Evolutionary conservation across 2,797 vertebrate species (phyloP).

Genomic region (Tenualosa thibaudeaui): DNA sequence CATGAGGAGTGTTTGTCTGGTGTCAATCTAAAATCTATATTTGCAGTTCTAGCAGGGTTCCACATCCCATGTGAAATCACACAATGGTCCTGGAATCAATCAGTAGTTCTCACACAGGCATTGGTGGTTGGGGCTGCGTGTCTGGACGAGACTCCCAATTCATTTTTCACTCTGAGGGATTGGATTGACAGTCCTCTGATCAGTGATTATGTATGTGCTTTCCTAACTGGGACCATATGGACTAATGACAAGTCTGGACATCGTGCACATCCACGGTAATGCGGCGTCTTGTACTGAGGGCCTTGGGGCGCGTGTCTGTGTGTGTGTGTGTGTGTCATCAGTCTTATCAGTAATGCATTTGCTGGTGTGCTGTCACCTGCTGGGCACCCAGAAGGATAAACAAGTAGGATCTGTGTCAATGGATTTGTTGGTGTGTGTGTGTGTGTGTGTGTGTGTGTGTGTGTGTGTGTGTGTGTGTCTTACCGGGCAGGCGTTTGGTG

Average conservation of each 20-base stretch:
- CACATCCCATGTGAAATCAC: too few relatives aligned
- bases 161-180: background rate
- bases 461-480: constrained; percentile 31
- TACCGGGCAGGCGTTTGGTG: constrained; percentile 88
- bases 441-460: background rate
- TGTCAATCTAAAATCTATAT: background rate
- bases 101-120: background rate
- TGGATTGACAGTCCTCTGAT: background rate
- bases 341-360: constrained; percentile 86
- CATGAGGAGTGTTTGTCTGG: background rate
- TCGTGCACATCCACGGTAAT: background rate
- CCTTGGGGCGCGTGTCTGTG: constrained; percentile 59
- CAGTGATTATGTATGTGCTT: background rate
- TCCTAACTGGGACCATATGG: background rate
- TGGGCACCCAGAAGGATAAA: constrained; percentile 73
- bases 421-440: background rate
- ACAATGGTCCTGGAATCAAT: too few relatives aligned
- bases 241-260: background rate
- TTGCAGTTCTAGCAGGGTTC: background rate
- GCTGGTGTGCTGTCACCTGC: constrained; percentile 85
- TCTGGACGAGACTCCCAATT: background rate
- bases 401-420: background rate
- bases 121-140: background rate
- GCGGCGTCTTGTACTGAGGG: constrained; percentile 77
- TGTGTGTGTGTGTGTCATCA: background rate